These are phyloP conservation scores for Ganaspis sp. DNA, from an alignment of 1,140 invertebrate genomes.

Conservation along the genomic window DNA sequence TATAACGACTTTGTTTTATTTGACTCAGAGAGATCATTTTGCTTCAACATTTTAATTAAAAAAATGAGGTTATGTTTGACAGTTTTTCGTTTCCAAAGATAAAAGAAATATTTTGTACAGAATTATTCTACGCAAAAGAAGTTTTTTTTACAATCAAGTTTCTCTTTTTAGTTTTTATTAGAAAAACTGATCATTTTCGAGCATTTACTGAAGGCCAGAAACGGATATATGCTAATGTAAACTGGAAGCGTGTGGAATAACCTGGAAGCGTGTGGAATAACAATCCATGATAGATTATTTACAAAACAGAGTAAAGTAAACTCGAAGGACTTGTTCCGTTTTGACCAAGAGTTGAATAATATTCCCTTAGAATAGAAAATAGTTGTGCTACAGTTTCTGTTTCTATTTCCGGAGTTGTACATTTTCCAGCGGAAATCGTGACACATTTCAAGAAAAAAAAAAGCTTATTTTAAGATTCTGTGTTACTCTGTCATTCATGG, in stretches of 20 bases:
- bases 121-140: too few species aligned
- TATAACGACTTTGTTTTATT: too few species aligned
- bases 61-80: too few species aligned
- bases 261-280: conserved; percentile 5
- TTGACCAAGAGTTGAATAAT: conserved; percentile 21
- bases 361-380: conserved; percentile 19
- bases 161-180: background rate
- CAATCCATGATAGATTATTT: background rate
- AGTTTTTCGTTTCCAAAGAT: too few species aligned
- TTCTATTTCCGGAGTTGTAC: background rate
- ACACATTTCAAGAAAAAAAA: background rate
- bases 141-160: too few species aligned
- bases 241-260: conserved; percentile 6
- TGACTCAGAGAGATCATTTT: too few species aligned
- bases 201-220: background rate
- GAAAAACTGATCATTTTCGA: background rate
- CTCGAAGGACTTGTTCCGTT: background rate
- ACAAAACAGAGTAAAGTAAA: conserved; percentile 16
- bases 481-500: too few species aligned
- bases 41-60: too few species aligned
- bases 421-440: background rate
- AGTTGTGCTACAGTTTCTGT: background rate
- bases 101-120: too few species aligned
- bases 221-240: background rate
- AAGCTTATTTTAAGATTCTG: too few species aligned